These are phyloP conservation scores for Anastrepha obliqua DNA, from an alignment of 1,140 invertebrate genomes.

Conservation along the genomic window DNA sequence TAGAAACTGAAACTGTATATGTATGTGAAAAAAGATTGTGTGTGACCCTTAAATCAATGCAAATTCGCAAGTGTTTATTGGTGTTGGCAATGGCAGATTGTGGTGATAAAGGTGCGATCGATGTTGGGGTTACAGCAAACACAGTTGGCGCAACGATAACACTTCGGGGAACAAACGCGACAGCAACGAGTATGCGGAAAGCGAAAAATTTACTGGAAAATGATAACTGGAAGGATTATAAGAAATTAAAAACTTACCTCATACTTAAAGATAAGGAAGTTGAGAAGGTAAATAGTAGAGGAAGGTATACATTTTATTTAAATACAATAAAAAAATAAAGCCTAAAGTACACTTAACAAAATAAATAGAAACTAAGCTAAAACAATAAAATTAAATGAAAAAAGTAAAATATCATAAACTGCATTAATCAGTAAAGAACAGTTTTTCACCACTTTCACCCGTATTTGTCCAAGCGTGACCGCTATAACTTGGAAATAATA, in stretches of 20 bases:
- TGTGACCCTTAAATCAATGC: conserved; percentile 41
- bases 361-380: background rate
- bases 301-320: background rate
- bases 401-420: no score
- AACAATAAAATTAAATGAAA: conserved; percentile 56
- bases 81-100: conserved; percentile 40
- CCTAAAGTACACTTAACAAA: background rate
- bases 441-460: no score
- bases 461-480: no score
- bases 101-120: conserved; percentile 40
- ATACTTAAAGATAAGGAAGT: conserved; percentile 70
- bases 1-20: background rate
- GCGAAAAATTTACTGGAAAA: conserved; percentile 20
- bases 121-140: conserved; percentile 15
- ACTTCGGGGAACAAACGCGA: background rate
- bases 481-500: no score
- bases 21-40: background rate
- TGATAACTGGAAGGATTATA: conserved; percentile 70
- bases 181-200: conserved; percentile 52
- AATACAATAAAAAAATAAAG: background rate
- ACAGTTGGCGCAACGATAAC: conserved; percentile 15
- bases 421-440: no score
- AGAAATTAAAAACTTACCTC: conserved; percentile 71
- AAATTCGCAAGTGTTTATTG: conserved; percentile 11
- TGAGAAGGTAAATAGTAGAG: conserved; percentile 57